A percentile compares a stretch with the other conserved stretches of the same genome.
These are phyloP conservation scores for Dendropsophus ebraccatus DNA, from an alignment of 2,113 vertebrate species.

Conservation along the genomic window DNA sequence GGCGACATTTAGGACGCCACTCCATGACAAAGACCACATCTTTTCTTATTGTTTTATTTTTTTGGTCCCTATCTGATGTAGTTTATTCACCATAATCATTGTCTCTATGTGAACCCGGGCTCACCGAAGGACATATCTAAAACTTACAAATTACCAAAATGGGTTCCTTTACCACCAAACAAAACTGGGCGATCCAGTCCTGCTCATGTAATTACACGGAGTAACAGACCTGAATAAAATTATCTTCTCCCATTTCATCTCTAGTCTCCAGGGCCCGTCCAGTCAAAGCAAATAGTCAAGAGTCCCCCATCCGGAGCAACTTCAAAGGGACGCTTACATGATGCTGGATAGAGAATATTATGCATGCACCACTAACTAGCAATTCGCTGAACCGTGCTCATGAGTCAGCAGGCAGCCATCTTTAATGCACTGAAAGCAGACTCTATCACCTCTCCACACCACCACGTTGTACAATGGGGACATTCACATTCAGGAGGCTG, in stretches of 20 bases:
- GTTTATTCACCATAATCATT: background rate
- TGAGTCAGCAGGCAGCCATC: slow-evolving; percentile 39
- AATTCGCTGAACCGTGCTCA: slow-evolving; percentile 11
- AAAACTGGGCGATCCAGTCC: background rate
- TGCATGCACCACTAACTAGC: slow-evolving; percentile 45
- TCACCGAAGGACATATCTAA: background rate
- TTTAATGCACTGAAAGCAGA: slow-evolving; percentile 28
- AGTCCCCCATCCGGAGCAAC: slow-evolving; percentile 13
- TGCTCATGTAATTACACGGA: slow-evolving; percentile 10
- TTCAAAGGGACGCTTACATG: slow-evolving; percentile 43
- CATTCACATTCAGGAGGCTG: slow-evolving; percentile 8
- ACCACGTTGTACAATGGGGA: slow-evolving; percentile 7
- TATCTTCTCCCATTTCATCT: slow-evolving; percentile 40
- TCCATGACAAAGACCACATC: rapidly evolving
- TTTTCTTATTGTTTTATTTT: background rate
- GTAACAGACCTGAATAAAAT: slow-evolving; percentile 31
- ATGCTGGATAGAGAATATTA: slow-evolving; percentile 15
- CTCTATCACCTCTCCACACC: background rate
- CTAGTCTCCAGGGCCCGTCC: slow-evolving; percentile 22
- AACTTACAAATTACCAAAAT: background rate
- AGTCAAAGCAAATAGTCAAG: slow-evolving; percentile 26
- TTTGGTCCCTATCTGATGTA: background rate
- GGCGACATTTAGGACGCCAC: too few relatives aligned
- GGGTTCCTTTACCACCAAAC: background rate
- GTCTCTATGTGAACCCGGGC: background rate